These are phyloP conservation scores for Chlorops oryzae DNA, from an alignment of 1,140 invertebrate genomes.

Conservation along the genomic window DNA sequence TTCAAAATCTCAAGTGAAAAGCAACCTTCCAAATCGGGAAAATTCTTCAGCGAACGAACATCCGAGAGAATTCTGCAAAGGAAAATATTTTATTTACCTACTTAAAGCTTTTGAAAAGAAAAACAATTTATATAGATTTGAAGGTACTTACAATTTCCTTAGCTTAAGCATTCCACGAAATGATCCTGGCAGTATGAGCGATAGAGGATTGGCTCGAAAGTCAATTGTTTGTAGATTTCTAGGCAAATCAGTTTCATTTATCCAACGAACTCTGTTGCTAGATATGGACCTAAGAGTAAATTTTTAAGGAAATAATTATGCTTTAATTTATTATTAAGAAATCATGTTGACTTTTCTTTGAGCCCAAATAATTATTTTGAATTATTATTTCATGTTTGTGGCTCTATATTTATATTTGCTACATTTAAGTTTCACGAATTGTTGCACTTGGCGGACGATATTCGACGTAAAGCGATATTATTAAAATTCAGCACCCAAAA, in stretches of 20 bases:
- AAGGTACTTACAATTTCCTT: slow-evolving; percentile 63
- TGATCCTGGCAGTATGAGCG: slow-evolving; percentile 57
- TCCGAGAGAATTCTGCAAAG: slow-evolving; percentile 75
- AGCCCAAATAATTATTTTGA: too few species aligned
- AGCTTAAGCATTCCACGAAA: slow-evolving; percentile 61
- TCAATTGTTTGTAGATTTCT: slow-evolving; percentile 60
- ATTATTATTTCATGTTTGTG: too few species aligned
- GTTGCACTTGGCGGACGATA: too few species aligned
- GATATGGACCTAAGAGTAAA: slow-evolving; percentile 60
- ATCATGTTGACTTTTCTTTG: too few species aligned
- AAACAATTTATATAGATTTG: not conserved
- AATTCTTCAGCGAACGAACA: slow-evolving; percentile 65
- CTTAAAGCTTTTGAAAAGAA: slow-evolving; percentile 7
- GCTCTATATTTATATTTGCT: too few species aligned
- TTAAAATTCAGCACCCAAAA: too few species aligned
- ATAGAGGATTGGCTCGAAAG: slow-evolving; percentile 65
- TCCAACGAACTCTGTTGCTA: slow-evolving; percentile 61
- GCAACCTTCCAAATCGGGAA: slow-evolving; percentile 77
- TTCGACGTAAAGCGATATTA: too few species aligned
- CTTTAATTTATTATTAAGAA: too few species aligned
- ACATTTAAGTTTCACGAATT: too few species aligned
- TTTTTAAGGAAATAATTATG: too few species aligned
- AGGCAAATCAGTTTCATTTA: slow-evolving; percentile 57
- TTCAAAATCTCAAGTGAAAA: slow-evolving; percentile 69
- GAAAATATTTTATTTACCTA: slow-evolving; percentile 4